These are phyloP conservation scores for Astyanax mexicanus DNA, from an alignment of 2,797 vertebrate species.

Conservation along the genomic window DNA sequence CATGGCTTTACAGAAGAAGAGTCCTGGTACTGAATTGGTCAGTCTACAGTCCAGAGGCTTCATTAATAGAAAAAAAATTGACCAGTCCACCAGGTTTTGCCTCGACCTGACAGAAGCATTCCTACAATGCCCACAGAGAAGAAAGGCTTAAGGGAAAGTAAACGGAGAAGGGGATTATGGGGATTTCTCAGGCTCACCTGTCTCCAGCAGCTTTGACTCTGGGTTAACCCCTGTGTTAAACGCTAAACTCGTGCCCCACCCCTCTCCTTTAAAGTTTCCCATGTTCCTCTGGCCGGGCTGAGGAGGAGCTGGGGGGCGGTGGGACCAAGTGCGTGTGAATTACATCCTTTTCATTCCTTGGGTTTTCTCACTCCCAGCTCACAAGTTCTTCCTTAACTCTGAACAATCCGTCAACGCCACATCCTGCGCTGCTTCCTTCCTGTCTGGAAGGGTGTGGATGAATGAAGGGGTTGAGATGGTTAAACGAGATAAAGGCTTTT, in stretches of 20 bases:
- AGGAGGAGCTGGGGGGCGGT: not conserved
- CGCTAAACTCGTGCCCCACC: constrained; percentile 2
- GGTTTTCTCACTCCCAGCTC: constrained; percentile 44
- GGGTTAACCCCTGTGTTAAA: constrained; percentile 1
- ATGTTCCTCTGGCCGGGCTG: constrained; percentile 16
- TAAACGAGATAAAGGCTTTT: constrained; percentile 24
- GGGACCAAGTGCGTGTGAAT: constrained; percentile 53
- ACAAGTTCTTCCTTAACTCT: constrained; percentile 53
- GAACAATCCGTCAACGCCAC: constrained; percentile 65
- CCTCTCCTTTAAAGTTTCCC: constrained; percentile 37
- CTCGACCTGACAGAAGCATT: no score
- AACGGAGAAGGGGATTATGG: constrained; percentile 8
- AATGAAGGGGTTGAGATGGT: constrained; percentile 51
- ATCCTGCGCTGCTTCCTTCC: constrained; percentile 73
- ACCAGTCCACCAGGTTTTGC: no score
- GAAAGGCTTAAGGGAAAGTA: constrained; percentile 4
- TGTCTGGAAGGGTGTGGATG: constrained; percentile 67
- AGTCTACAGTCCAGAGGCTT: no score
- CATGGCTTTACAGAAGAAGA: no score
- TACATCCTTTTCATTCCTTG: constrained; percentile 60
- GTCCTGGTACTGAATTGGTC: no score
- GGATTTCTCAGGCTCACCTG: constrained; percentile 29
- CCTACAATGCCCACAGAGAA: no score
- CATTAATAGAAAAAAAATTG: no score
- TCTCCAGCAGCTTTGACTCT: constrained; percentile 18